Base-by-base conservation (phyloP, 2,797 vertebrate species). In the Ispidina lecontei region DNA sequence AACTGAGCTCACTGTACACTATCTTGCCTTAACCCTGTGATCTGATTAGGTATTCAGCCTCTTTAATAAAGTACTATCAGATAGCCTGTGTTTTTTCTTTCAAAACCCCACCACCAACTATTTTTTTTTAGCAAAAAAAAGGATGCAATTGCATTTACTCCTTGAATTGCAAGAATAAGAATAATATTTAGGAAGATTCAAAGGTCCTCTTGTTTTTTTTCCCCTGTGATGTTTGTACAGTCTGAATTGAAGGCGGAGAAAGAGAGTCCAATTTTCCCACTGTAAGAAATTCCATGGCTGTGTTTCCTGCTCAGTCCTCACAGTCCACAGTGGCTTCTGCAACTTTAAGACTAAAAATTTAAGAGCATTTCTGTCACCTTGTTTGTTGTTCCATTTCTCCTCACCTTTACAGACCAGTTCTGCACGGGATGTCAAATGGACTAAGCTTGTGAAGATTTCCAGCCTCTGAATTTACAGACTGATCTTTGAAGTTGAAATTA, bases 221-320 rank as follows among this genome's bases (percentile, higher is more conserved):
- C 9, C 16, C 6, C 29, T 51, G 9, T 52, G 58, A 10, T 71
- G 58, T 89, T 92, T 74, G 12, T 67, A 60, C 55, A 76, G 62
- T 33, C 64, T 80, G 65, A 95, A 92, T 72, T 44, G 28, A 62
- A 72, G 54, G 49, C 47, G 52, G 81, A 89, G 81, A 73, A 80
- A 80, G 37, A 69, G 7, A 82, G 12, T 68, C 47, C n/a, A 51
- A 46, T 71, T 88, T 94, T 89, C 64, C 33, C 56, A 62, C 26
- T 90, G 89, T 58, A 41, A 87, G 78, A 88, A 76, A 93, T 96
- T 94, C 90, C 91, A 79, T 86, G 37, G 71, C 26, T 91, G 33
- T 20, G 17, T 95, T 90, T 93, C 74, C 71, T 2, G 12, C 83
- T 62, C 63, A 82, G 68, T 90, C 56, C 26, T 91, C 71, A 39